A percentile compares a stretch with the other conserved stretches of the same genome.
These are phyloP conservation scores for Glaucomys volans DNA, from an alignment of 2,113 vertebrate genomes.

Conservation along the genomic window DNA sequence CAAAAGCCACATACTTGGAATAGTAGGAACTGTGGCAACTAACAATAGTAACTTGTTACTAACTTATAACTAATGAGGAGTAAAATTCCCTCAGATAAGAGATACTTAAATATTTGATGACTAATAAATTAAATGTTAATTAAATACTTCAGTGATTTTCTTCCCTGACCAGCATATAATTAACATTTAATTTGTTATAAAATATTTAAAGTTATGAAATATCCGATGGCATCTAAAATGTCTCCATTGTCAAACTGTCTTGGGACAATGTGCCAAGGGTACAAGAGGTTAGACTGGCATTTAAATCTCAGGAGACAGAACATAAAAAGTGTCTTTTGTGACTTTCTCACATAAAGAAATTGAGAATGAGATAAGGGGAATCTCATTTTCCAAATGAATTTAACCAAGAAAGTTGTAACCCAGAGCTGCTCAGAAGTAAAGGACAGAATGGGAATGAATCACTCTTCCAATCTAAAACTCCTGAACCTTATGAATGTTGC, in stretches of 20 bases:
- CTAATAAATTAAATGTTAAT: conserved; percentile 92
- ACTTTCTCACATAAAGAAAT: conserved; percentile 72
- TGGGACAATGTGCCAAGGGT: conserved; percentile 82
- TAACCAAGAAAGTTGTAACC: conserved; percentile 42
- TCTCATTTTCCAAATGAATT: conserved; percentile 69
- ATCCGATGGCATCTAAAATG: conserved; percentile 87
- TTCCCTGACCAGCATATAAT: conserved; percentile 88
- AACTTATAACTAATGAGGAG: conserved; percentile 75
- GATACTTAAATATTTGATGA: conserved; percentile 90
- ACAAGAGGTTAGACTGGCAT: conserved; percentile 83
- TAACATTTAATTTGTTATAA: conserved; percentile 92
- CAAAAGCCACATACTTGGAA: background rate
- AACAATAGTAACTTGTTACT: conserved; percentile 63
- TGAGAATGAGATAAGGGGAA: conserved; percentile 59
- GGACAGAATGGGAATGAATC: background rate
- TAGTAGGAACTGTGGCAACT: conserved; percentile 32
- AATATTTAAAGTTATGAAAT: conserved; percentile 91
- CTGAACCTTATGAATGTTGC: background rate
- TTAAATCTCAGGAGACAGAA: conserved; percentile 74
- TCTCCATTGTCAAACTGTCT: conserved; percentile 82
- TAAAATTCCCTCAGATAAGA: conserved; percentile 82
- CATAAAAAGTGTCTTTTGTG: conserved; percentile 65
- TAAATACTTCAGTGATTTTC: conserved; percentile 88
- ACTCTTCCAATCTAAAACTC: background rate
- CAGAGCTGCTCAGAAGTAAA: background rate